These are phyloP conservation scores for Paedocypris micromegethes DNA, from an alignment of 2,797 vertebrate genomes.

Conservation along the genomic window DNA sequence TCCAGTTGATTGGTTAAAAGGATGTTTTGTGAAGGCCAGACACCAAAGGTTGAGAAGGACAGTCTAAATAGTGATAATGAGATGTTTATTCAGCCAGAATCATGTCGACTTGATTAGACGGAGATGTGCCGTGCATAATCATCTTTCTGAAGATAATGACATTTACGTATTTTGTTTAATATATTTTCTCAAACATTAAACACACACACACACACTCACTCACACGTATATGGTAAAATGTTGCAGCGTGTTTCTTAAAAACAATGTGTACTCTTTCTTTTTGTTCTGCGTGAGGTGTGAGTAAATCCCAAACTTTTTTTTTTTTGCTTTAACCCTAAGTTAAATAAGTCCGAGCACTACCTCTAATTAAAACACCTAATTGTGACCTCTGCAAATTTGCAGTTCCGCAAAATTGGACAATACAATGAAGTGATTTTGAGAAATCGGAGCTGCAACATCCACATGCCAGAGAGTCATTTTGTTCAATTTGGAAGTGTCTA, in stretches of 20 bases:
- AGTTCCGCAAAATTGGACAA: constrained; percentile 26
- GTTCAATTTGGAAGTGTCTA: constrained; percentile 52
- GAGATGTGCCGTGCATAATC: constrained; percentile 22
- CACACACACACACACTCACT: too few relatives aligned
- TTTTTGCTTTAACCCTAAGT: too few relatives aligned
- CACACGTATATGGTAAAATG: too few relatives aligned
- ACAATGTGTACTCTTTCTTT: too few relatives aligned
- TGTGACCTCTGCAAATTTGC: too few relatives aligned
- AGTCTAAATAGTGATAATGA: constrained; percentile 19
- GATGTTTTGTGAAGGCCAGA: constrained; percentile 24
- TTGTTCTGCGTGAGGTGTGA: too few relatives aligned
- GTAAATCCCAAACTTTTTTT: too few relatives aligned
- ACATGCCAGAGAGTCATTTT: constrained; percentile 61
- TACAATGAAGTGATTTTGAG: constrained; percentile 22
- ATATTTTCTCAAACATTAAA: too few relatives aligned
- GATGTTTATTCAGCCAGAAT: constrained; percentile 17
- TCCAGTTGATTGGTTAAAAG: constrained; percentile 18
- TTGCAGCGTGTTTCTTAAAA: too few relatives aligned
- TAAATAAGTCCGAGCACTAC: too few relatives aligned
- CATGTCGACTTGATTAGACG: constrained; percentile 21
- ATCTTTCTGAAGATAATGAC: constrained; percentile 25
- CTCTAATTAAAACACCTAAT: too few relatives aligned
- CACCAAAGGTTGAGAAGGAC: constrained; percentile 14
- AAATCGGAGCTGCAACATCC: constrained; percentile 54
- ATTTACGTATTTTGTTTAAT: neutral